Conservation (phyloP, 2,113 vertebrate species). For the Tenrec ecaudatus region DNA sequence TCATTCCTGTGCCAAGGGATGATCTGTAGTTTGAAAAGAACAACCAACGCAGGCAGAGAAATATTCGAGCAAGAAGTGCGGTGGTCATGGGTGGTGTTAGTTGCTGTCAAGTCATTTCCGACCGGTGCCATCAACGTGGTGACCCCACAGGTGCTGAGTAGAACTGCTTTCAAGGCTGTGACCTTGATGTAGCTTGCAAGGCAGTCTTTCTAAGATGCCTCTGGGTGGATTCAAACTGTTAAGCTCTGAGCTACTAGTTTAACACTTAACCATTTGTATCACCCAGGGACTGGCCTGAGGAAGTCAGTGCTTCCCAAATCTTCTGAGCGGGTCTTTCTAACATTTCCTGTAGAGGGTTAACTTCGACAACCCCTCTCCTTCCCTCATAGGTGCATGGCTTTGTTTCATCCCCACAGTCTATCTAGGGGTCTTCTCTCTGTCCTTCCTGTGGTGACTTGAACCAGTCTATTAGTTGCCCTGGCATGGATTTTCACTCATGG, state of each 20-base stretch:
- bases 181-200: neutral
- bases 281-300: neutral
- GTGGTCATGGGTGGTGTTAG: neutral
- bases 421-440: neutral
- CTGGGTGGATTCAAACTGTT: neutral
- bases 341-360: neutral
- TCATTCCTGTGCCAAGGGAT: neutral
- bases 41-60: neutral
- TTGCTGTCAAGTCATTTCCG: neutral
- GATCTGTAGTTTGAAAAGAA: neutral
- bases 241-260: neutral
- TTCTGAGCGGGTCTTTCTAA: neutral
- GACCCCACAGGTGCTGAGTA: neutral
- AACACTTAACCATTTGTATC: neutral
- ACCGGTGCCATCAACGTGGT: neutral
- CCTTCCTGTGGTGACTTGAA: neutral
- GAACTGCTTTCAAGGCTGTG: neutral
- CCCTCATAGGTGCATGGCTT: neutral
- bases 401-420: accelerated
- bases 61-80: neutral
- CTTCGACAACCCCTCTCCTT: neutral
- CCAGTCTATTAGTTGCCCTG: neutral
- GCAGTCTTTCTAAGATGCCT: neutral
- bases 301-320: neutral
- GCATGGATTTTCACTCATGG: neutral